These are phyloP conservation scores for Zingel zingel DNA, from an alignment of 2,113 vertebrate genomes.

Conservation along the genomic window DNA sequence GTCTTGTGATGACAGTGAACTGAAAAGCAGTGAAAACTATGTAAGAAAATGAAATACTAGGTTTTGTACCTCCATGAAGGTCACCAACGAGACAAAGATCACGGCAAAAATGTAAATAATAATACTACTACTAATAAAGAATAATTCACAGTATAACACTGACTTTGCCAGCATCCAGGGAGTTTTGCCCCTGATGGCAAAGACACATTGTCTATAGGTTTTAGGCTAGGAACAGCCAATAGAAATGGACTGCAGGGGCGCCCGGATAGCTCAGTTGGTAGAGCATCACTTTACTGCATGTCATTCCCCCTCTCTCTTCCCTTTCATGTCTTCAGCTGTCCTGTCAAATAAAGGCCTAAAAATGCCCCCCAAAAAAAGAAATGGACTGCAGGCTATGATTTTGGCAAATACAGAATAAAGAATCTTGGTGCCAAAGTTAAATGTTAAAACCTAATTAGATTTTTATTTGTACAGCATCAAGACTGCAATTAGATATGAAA, in stretches of 20 bases:
- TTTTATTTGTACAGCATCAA: neutral
- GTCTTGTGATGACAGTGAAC: neutral
- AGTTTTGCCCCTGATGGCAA: conserved; percentile 3
- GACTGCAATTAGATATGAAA: neutral
- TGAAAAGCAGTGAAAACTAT: neutral
- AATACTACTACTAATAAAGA: too few relatives aligned
- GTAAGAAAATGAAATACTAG: neutral
- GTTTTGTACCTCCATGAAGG: neutral
- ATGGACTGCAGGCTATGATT: too few relatives aligned
- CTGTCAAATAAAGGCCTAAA: too few relatives aligned
- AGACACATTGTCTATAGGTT: conserved; percentile 7
- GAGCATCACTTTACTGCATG: too few relatives aligned
- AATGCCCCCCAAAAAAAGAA: too few relatives aligned
- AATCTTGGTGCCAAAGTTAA: neutral
- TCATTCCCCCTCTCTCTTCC: too few relatives aligned
- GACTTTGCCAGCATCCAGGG: neutral
- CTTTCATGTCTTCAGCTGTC: too few relatives aligned
- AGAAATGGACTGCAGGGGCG: neutral
- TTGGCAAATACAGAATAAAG: too few relatives aligned
- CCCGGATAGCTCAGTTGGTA: too few relatives aligned
- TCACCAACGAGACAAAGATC: neutral
- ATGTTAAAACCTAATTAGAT: neutral
- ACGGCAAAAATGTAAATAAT: neutral
- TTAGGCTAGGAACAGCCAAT: neutral
- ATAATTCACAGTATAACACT: neutral